phyloP scores from a whole-genome alignment of 2,113 vertebrate species.

The Passer domesticus region DNA sequence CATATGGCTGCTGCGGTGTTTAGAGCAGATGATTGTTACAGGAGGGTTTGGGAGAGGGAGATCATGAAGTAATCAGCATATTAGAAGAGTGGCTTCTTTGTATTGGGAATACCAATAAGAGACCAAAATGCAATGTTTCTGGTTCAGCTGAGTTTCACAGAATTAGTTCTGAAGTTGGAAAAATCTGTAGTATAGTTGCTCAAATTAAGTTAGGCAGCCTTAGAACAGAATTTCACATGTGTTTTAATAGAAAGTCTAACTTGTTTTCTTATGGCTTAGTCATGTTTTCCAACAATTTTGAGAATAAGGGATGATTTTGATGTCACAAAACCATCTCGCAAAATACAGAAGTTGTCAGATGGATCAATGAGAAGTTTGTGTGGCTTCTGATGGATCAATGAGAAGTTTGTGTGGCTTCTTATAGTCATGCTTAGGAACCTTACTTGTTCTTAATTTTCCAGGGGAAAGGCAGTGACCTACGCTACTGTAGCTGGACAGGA shows the following conservation, averaged over 20 bases:
- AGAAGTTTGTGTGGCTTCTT: background rate
- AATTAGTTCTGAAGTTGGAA: background rate
- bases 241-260: background rate
- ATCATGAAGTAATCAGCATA: background rate
- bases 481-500: background rate
- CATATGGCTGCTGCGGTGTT: constrained; percentile 2
- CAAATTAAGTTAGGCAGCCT: background rate
- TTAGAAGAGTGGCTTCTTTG: background rate
- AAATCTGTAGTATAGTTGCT: background rate
- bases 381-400: background rate
- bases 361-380: background rate
- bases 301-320: background rate
- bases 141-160: background rate
- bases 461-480: background rate
- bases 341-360: background rate
- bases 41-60: background rate
- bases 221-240: background rate
- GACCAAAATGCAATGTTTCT: background rate
- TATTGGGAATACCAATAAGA: background rate
- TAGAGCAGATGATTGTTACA: background rate
- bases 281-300: background rate
- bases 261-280: background rate
- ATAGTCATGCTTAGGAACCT: background rate
- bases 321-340: background rate
- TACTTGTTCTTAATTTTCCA: background rate